Evolutionary conservation across 2,888 invertebrate species (phyloP).

Genomic region (Pelosia muscerda): DNA sequence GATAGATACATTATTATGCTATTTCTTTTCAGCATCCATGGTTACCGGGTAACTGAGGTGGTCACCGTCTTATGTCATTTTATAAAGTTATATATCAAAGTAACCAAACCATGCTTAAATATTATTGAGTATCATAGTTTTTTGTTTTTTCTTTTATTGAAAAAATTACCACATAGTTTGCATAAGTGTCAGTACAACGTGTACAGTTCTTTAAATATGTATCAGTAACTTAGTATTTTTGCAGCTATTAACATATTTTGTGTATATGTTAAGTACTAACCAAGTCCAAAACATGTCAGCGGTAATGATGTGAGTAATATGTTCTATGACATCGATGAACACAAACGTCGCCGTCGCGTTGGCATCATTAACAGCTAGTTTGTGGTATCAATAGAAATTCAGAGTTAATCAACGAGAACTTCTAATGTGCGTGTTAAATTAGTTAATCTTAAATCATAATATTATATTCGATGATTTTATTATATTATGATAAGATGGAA

Average conservation of each 20-base stretch:
- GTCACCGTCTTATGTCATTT: background rate
- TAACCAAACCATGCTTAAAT: background rate
- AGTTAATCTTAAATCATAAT: slow-evolving; percentile 28
- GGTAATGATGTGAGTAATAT: slow-evolving; percentile 5
- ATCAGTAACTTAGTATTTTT: background rate
- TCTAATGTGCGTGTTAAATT: slow-evolving; percentile 15
- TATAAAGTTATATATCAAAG: background rate
- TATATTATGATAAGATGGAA: slow-evolving; percentile 61
- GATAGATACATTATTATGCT: too few species aligned
- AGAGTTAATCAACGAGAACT: slow-evolving; percentile 15
- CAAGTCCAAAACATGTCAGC: background rate
- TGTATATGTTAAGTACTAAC: background rate
- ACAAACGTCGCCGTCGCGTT: slow-evolving; percentile 1
- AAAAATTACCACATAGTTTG: background rate
- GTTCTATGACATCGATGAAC: slow-evolving; percentile 1
- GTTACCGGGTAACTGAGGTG: too few species aligned
- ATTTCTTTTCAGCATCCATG: too few species aligned
- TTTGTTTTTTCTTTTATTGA: background rate
- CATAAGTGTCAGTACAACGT: background rate
- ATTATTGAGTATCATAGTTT: too few species aligned
- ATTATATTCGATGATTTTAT: slow-evolving; percentile 57
- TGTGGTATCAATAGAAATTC: slow-evolving; percentile 10
- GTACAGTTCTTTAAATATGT: background rate
- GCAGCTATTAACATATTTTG: background rate
- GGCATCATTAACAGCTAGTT: slow-evolving; percentile 20